Base-by-base conservation (phyloP, 30 jellyfish, hydroid and myxozoan species). In the Cassiopea xamachana region DNA sequence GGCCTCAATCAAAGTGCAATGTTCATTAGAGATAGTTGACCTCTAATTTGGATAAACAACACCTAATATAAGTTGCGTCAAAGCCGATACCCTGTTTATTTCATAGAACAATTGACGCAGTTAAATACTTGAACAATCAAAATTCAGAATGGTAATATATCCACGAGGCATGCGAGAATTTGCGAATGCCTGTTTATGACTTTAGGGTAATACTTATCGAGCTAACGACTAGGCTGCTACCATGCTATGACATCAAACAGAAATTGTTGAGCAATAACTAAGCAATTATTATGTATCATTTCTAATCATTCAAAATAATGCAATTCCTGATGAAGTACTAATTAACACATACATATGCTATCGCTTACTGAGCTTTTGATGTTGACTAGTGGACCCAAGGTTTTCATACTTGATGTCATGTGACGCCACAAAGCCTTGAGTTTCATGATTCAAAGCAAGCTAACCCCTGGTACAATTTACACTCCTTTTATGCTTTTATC, bases 211-310 rank as follows among this genome's bases (percentile, higher is more conserved):
- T 44, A 44, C 77, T 44, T 68, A 14, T 59, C 14, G 69, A 59
- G 69, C 8, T 7, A 59, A 59, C 14, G 77, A 7, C 8, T 16
- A 18, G 13, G 77, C 7, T 68, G 27, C 77, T 16, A 7, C 45
- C 77, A 68, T 68, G 77, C 77, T 8, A 68, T 68, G 77, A 18
- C 77, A 68, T 18, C 45, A 18, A 68, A 68, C n/a, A 68, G 13
- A 8, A 68, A 6, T 68, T 68, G 13, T 44, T 10, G 44, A 68
- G 77, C 77, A 68, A 68, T 68, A 44, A 68, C 7, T 44, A 18
- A 7, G 77, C 45, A 6, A 68, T 68, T 14, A 68, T 16, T 7
- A 10, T 18, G n/a, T 18, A 27, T 27, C 39, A 27, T 27, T 27
- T 27, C 39, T 27, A 27, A 27, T 27, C 39, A 27, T 27, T 27